phyloP scores from a whole-genome alignment of 2,113 vertebrate species.

The Pomatostomus ruficeps region DNA sequence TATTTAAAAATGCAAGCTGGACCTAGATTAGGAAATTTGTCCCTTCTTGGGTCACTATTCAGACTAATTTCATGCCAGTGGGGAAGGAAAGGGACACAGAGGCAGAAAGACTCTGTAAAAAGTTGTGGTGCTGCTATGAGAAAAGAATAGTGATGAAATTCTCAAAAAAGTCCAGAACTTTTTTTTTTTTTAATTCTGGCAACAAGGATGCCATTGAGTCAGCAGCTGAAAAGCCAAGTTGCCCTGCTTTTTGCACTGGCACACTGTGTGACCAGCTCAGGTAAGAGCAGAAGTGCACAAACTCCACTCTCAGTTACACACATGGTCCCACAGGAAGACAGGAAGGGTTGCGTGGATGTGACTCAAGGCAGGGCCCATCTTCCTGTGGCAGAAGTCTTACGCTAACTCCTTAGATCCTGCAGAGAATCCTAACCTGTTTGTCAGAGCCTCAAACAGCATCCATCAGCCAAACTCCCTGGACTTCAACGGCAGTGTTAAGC shows the following conservation, averaged over 20 bases:
- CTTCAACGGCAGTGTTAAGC: not conserved
- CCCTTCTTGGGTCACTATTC: not conserved
- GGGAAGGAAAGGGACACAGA: not conserved
- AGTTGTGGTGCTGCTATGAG: not conserved
- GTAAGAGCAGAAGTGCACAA: not conserved
- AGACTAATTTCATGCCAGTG: not conserved
- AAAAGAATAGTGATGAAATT: not conserved
- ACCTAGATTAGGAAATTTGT: not conserved
- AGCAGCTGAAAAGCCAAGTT: conserved; percentile 13
- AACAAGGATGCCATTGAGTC: not conserved
- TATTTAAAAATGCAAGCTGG: not conserved
- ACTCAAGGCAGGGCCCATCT: not conserved
- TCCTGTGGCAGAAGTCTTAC: not conserved
- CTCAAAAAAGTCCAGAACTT: not conserved
- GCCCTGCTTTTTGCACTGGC: not conserved
- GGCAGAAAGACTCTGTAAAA: not conserved
- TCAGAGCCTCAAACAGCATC: conserved; percentile 28
- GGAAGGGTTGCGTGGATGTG: not conserved
- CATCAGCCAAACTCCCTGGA: conserved; percentile 22
- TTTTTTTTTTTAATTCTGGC: not conserved
- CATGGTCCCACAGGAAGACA: not conserved
- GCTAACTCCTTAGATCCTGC: not conserved
- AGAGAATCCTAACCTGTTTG: not conserved
- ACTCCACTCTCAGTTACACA: not conserved
- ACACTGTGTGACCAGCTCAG: not conserved